Base-by-base conservation (phyloP, 2,888 invertebrate genomes). In the Pogonocherus hispidulus region DNA sequence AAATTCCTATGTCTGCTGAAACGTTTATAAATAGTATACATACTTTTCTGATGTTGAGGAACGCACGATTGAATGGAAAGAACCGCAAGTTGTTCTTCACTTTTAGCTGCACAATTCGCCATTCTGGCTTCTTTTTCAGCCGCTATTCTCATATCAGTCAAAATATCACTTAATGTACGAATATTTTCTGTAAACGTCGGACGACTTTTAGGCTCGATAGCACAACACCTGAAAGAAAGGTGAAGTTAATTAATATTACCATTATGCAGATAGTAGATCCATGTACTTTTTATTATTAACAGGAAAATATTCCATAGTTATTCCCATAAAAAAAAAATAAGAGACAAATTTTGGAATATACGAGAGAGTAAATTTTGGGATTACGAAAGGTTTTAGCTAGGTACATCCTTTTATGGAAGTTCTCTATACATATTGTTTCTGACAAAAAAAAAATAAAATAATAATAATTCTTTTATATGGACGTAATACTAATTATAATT, bases 171-270 rank as follows among this genome's bases (percentile, higher is more conserved):
- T 74, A 92, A 86, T 82, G 89, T 91, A 78, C 89, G 88, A 78
- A 91, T 91, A 83, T 95, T 92, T 84, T 96, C 96, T 46, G 90
- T 89, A 87, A 97, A 97, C 78, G 93, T 91, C 68, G 97, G 97
- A 78, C 97, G 91, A 84, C 92, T 94, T 83, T 92, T 93, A 22
- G 96, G 92, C 84, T 97, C 96, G 22, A 85, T 84, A 18, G 83
- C 80, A 72, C 85, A 85, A 79, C 84, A 84, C 69, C 80, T 80
- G 57, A 32, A 70, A 62, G 20, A 66, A 3, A 55, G 44, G 20
- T 49, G 2, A 18, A 19, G 11, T 37, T n/a, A 27, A 27, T 27
- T 27, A 5, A 27, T 27, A n/a, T n/a, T n/a, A n/a, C n/a, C n/a
- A n/a, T n/a, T n/a, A n/a, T n/a, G n/a, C n/a, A n/a, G n/a, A n/a